Evolutionary conservation across 2,113 vertebrate species (phyloP), one percentile per base, ranked within the genome.

Genomic region (Tyrannus savana): DNA sequence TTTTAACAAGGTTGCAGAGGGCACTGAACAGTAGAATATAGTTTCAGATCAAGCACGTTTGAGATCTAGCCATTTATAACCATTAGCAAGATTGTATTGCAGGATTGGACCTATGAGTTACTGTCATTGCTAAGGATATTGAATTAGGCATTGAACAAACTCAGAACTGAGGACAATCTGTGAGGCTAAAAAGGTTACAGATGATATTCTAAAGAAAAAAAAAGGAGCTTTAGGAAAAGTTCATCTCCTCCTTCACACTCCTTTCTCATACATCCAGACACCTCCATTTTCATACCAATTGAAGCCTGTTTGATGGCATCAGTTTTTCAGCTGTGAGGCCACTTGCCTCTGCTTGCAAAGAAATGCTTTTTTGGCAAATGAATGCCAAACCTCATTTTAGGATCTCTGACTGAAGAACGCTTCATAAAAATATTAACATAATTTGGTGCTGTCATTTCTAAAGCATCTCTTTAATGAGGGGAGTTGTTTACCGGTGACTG

Each of bases 401-500:
- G 72, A 92, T 84, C 55, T 81, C 67, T 66, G 80, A 63, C 27
- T 85, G 75, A 84, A 85, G 80, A 93, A 46, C 4, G 6, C 60
- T 75, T 89, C 52, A 58, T 82, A 91, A 63, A 91, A 96, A 94
- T 94, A 95, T 95, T 95, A 92, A 33, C 71, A 66, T 95, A 90
- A 88, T 96, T 96, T 93, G 30, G 83, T 86, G 95, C 95, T 96
- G 97, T 97, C 94, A 95, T 96, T 96, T 93, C 73, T 53, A 91
- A 97, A 97, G 84, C 53, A 60, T 96, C 88, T 86, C 75, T 95
- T 92, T 93, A 95, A 96, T 87, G 88, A 90, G 80, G 73, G 92
- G 85, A 94, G 84, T 27, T 96, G 96, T 97, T 97, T 97, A 96
- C 88, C 15, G 14, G 96, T 67, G 87, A 63, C 83, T 73, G 84